These are phyloP conservation scores for Hypena proboscidalis DNA, from an alignment of 2,888 invertebrate species.

Conservation along the genomic window DNA sequence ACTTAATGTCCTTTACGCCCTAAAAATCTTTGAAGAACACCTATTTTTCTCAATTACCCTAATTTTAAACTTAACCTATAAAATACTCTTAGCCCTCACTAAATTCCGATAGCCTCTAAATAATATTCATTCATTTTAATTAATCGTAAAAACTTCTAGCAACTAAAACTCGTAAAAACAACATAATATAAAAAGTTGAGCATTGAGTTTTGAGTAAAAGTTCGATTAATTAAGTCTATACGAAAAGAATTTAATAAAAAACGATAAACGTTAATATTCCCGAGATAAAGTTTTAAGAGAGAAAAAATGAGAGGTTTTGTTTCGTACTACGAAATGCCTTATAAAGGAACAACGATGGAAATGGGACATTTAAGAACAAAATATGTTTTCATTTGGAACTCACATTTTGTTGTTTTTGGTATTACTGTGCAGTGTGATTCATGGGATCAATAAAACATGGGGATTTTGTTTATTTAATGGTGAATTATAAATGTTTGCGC, in stretches of 20 bases:
- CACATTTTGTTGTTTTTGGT: too few species aligned
- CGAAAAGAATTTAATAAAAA: conserved; percentile 28
- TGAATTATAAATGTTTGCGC: too few species aligned
- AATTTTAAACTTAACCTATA: conserved; percentile 26
- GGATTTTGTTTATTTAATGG: too few species aligned
- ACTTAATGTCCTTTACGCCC: neutral
- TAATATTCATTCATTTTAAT: conserved; percentile 44
- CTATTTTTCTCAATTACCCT: conserved; percentile 13
- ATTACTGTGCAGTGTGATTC: too few species aligned
- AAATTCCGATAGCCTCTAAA: conserved; percentile 24
- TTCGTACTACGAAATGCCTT: neutral
- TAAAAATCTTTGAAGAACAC: conserved; percentile 6
- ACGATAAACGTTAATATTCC: conserved; percentile 12
- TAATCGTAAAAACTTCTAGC: conserved; percentile 40
- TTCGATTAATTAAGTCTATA: conserved; percentile 39
- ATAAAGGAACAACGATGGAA: neutral
- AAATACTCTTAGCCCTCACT: conserved; percentile 20
- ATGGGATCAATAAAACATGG: too few species aligned
- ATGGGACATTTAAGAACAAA: too few species aligned
- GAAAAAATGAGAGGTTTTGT: conserved; percentile 10
- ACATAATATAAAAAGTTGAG: conserved; percentile 32
- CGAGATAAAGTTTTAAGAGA: conserved; percentile 1
- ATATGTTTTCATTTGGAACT: too few species aligned
- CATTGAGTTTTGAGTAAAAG: conserved; percentile 33
- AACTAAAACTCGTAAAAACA: conserved; percentile 40